Evolutionary conservation across 2,888 invertebrate species (phyloP).

Genomic region (Acanthosepion esculentum): DNA sequence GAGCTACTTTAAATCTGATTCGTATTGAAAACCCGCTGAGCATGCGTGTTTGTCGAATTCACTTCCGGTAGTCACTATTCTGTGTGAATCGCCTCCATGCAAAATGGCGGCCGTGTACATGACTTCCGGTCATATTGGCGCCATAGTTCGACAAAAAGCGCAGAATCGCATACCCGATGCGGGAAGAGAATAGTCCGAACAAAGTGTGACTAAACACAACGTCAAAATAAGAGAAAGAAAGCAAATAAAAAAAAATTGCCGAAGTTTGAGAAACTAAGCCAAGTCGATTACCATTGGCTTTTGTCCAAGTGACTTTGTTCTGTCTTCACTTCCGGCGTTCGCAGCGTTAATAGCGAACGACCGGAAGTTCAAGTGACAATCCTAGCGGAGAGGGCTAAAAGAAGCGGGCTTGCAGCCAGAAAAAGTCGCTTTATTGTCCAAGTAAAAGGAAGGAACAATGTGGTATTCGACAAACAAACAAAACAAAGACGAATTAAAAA

Average conservation of each 20-base stretch:
- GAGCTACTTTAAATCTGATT: background rate
- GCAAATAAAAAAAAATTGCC: background rate
- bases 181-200: background rate
- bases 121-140: conserved; percentile 33
- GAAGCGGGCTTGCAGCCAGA: conserved; percentile 33
- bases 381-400: background rate
- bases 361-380: background rate
- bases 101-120: conserved; percentile 11
- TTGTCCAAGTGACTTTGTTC: conserved; percentile 21
- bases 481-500: background rate
- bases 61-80: background rate
- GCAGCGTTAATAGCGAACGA: background rate
- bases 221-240: background rate
- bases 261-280: background rate
- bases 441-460: background rate
- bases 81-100: background rate
- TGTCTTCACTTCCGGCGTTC: background rate
- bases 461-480: background rate
- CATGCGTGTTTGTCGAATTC: background rate
- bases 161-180: background rate
- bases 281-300: background rate
- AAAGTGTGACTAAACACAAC: background rate
- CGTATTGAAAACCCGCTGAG: background rate
- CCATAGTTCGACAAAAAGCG: background rate
- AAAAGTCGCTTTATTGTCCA: background rate